Percentiles rank a stretch among this genome's conserved stretches.
Evolutionary conservation across 2,113 vertebrate genomes (phyloP).

Genomic region (Nibea coibor): DNA sequence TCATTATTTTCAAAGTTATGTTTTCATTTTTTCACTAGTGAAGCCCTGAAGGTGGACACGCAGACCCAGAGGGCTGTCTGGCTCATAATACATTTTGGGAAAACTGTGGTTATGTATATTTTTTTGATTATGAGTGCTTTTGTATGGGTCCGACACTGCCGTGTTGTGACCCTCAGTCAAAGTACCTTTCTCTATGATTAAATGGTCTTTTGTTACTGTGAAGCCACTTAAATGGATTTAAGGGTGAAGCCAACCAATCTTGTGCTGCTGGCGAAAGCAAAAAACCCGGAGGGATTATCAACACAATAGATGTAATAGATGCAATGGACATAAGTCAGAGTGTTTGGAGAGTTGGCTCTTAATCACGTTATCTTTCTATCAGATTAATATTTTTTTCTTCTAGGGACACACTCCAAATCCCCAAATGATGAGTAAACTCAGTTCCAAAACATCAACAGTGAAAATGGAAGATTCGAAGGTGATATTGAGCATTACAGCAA

Average conservation of each 20-base stretch:
- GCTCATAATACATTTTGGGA: slow-evolving; percentile 1
- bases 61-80: not conserved
- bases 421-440: no score
- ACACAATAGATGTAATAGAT: slow-evolving; percentile 47
- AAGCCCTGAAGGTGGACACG: not conserved
- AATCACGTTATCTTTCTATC: slow-evolving; percentile 36
- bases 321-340: slow-evolving; percentile 27
- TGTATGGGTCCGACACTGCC: slow-evolving; percentile 37
- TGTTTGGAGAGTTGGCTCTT: not conserved
- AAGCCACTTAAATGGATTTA: slow-evolving; percentile 66
- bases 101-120: slow-evolving; percentile 41
- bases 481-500: not conserved
- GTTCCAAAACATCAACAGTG: not conserved
- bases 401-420: not conserved
- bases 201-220: slow-evolving; percentile 58
- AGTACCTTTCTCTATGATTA: slow-evolving; percentile 71
- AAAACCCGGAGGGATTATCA: slow-evolving; percentile 46
- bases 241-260: slow-evolving; percentile 45
- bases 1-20: no score
- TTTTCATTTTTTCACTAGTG: not conserved
- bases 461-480: not conserved
- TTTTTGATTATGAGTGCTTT: slow-evolving; percentile 42
- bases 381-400: slow-evolving; percentile 13
- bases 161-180: slow-evolving; percentile 48
- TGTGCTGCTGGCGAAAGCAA: slow-evolving; percentile 24